Conservation (phyloP, 2,888 invertebrate genomes). For the Trachelus iudaicus region DNA sequence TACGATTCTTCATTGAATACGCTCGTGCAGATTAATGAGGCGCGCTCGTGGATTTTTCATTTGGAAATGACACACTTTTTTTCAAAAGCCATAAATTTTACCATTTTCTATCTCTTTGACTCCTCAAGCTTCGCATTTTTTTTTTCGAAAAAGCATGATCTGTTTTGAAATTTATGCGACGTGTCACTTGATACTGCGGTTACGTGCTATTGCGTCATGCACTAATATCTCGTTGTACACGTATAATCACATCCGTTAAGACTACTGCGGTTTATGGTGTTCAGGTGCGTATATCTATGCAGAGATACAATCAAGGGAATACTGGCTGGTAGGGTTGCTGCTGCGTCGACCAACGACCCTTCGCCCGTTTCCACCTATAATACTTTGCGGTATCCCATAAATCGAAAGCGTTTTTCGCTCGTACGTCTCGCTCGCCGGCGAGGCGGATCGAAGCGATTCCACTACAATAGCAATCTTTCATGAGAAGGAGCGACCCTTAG, state of each 20-base stretch:
- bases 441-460: constrained; percentile 30
- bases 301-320: too few species aligned
- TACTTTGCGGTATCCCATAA: constrained; percentile 37
- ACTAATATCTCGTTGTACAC: not conserved
- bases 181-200: not conserved
- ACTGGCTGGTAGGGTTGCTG: not conserved
- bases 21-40: too few species aligned
- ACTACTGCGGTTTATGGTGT: not conserved
- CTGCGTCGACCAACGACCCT: not conserved
- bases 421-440: constrained; percentile 21
- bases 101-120: too few species aligned
- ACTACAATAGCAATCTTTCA: constrained; percentile 40
- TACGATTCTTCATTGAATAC: too few species aligned
- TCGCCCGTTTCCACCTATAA: not conserved
- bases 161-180: too few species aligned
- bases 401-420: constrained; percentile 33
- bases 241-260: not conserved
- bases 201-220: too few species aligned
- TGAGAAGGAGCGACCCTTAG: constrained; percentile 6
- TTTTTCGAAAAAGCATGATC: too few species aligned
- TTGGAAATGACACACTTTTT: not conserved
- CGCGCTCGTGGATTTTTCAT: too few species aligned
- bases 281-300: not conserved
- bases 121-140: not conserved
- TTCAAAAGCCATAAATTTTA: not conserved